Base-by-base conservation (phyloP, 2,888 invertebrate genomes). In the Bembecia ichneumoniformis region DNA sequence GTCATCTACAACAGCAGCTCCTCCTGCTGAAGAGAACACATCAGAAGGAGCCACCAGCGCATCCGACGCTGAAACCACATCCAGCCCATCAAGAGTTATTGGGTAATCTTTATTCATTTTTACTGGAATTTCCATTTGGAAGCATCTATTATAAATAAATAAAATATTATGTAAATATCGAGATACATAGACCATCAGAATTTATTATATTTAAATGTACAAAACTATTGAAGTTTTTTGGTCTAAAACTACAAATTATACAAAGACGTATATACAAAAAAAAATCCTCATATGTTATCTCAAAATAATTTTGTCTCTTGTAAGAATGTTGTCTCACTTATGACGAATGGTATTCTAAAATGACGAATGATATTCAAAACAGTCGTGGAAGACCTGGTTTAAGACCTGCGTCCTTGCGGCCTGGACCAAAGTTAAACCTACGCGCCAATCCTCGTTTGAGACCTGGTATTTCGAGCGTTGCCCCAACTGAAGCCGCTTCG, bases 401-500 rank as follows among this genome's bases (percentile, higher is more conserved):
- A 1, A 71, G 91, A 40, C 81, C 81, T 1, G 71, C 72, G 47
- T 89, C 92, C 0, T 78, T 92, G 48, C 83, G 92, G 50, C 92
- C 92, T 0, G 92, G 92, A 1, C 89, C 91, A 2, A 88, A 91
- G 62, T 78, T 93, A 46, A 92, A 91, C 66, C 72, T 92, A 49
- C 71, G 82, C 1, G 74, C 82, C 7, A 75, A 54, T 58, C 68
- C 76, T 2, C 55, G 89, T 70, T 74, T 83, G 49, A 83, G 90
- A 62, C 86, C 89, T 1, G 88, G 88, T 1, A 48, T 55, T 3
- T 52, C 81, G 66, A 47, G 74, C 68, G 69, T 74, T 0, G 78
- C 83, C 0, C 75, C 88, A 0, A 87, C 88, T 0, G 81, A 88
- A 3, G 71, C 86, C 3, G 71, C 78, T 1, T 77, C 88, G 1